Evolutionary conservation across 1,140 invertebrate species (phyloP).

Genomic region (Kradibia gibbosae): DNA sequence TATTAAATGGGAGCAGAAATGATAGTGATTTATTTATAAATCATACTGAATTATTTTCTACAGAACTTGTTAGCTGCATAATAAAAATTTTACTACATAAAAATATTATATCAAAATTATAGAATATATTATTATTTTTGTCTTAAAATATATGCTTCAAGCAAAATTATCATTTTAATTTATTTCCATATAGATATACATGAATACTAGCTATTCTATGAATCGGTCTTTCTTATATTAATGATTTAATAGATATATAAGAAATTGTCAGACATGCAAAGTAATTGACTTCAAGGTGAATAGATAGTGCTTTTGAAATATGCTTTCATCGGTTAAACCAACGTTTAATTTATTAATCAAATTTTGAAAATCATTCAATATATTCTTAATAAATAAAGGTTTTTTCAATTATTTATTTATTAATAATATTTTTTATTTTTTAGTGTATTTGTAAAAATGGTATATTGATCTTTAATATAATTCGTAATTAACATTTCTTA

Average conservation of each 20-base stretch:
- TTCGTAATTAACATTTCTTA: too few relatives aligned
- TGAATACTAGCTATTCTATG: neutral
- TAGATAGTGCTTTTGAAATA: neutral
- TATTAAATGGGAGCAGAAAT: neutral
- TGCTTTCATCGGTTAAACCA: neutral
- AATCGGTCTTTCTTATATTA: neutral
- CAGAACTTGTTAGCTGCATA: neutral
- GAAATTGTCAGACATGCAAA: neutral
- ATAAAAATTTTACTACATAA: neutral
- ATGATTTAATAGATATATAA: neutral
- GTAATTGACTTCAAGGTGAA: neutral
- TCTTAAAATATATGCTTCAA: neutral
- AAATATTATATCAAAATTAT: neutral
- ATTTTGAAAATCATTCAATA: neutral
- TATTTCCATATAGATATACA: neutral
- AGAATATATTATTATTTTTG: neutral
- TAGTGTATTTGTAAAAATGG: too few relatives aligned
- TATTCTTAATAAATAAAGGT: too few relatives aligned
- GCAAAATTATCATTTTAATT: neutral
- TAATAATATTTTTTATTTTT: too few relatives aligned
- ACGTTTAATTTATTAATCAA: neutral
- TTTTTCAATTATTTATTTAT: too few relatives aligned
- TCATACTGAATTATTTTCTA: neutral
- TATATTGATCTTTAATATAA: too few relatives aligned
- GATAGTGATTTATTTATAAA: conserved; percentile 11